A percentile compares a stretch with the other conserved stretches of the same genome.
phyloP scores from a whole-genome alignment of 2,888 invertebrate genomes.

The Xanthostigma xanthostigma region DNA sequence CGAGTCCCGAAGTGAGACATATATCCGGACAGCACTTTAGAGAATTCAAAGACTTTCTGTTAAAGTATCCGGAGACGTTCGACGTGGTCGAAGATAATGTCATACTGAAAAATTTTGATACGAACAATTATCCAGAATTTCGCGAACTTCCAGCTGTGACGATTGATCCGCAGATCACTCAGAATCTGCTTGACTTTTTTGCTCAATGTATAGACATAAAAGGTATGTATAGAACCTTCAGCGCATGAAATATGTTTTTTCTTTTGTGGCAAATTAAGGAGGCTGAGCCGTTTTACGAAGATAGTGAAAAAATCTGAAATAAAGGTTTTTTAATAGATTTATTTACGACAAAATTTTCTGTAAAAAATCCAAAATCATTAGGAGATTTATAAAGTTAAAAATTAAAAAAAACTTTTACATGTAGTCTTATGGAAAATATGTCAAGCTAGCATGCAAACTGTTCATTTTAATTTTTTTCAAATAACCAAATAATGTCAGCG shows the following conservation, averaged over 20 bases:
- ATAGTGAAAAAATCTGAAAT: no score
- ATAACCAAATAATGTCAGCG: no score
- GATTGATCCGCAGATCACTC: constrained; percentile 72
- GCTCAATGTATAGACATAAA: constrained; percentile 68
- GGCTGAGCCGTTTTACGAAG: no score
- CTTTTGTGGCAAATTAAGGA: neutral
- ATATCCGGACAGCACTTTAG: constrained; percentile 89
- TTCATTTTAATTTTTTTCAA: no score
- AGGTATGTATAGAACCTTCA: constrained; percentile 21
- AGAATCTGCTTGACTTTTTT: constrained; percentile 66
- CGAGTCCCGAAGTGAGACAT: constrained; percentile 91
- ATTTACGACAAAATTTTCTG: no score
- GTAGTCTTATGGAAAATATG: no score
- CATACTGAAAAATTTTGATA: constrained; percentile 43
- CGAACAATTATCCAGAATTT: constrained; percentile 35
- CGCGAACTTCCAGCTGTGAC: constrained; percentile 57
- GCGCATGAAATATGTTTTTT: no score
- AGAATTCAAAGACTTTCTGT: constrained; percentile 82
- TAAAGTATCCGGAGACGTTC: constrained; percentile 73
- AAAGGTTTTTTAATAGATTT: no score
- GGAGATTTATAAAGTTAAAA: no score
- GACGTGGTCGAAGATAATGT: constrained; percentile 76
- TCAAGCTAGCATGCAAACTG: no score
- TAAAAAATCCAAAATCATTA: no score
- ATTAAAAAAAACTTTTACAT: no score